These are phyloP conservation scores for Spilarctia lutea DNA, from an alignment of 2,888 invertebrate species.

Conservation along the genomic window DNA sequence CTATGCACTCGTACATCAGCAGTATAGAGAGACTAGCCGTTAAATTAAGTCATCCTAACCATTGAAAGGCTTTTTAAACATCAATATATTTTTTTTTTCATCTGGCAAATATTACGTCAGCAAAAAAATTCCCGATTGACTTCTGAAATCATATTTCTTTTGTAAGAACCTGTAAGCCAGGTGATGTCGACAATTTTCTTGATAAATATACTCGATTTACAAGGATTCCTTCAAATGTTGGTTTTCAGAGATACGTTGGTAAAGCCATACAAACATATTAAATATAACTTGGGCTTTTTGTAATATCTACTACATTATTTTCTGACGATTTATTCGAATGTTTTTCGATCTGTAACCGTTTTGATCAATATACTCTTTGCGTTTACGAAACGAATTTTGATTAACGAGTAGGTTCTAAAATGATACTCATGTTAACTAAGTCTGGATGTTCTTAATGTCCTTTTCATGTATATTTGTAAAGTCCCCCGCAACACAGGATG, in stretches of 20 bases:
- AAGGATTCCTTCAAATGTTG: slow-evolving; percentile 8
- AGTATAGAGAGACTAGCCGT: background rate
- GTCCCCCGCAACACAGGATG: too few species aligned
- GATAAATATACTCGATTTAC: background rate
- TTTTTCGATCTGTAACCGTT: slow-evolving; percentile 1
- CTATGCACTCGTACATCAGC: background rate
- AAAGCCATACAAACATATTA: slow-evolving; percentile 1
- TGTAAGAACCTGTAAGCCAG: background rate
- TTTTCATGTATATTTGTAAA: too few species aligned
- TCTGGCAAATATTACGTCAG: background rate
- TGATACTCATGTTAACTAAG: background rate
- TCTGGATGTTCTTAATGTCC: too few species aligned
- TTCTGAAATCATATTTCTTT: background rate
- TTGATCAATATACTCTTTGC: background rate
- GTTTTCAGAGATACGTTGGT: slow-evolving; percentile 7
- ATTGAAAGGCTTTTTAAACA: background rate
- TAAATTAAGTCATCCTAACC: background rate
- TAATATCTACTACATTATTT: slow-evolving; percentile 6
- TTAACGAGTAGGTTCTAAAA: background rate
- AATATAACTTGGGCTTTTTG: slow-evolving; percentile 5
- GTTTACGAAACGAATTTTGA: background rate
- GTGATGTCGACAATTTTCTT: background rate
- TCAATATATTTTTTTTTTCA: background rate
- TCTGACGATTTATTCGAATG: slow-evolving; percentile 2
- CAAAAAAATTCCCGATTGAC: background rate